These are phyloP conservation scores for Agrochola macilenta DNA, from an alignment of 2,888 invertebrate genomes.

Conservation along the genomic window DNA sequence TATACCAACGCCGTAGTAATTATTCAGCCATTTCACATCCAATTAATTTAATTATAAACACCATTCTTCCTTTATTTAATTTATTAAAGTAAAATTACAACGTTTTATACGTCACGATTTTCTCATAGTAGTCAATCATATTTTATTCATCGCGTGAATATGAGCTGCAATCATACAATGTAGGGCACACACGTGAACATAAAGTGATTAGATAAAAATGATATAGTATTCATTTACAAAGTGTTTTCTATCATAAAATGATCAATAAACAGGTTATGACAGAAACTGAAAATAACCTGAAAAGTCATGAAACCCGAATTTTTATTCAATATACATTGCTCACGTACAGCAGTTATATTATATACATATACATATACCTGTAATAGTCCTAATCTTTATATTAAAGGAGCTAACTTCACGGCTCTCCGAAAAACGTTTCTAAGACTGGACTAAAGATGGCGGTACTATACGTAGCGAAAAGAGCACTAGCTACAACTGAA, in stretches of 20 bases:
- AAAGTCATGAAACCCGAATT: neutral
- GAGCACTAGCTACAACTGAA: conserved; percentile 27
- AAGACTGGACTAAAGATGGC: conserved; percentile 63
- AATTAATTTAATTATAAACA: conserved; percentile 58
- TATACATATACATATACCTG: conserved; percentile 36
- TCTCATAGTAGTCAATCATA: neutral
- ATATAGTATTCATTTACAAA: conserved; percentile 19
- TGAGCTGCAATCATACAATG: conserved; percentile 30
- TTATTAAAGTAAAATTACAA: conserved; percentile 10
- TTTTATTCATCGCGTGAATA: conserved; percentile 41
- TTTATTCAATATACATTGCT: conserved; percentile 3
- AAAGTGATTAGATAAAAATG: conserved; percentile 43
- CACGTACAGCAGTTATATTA: neutral
- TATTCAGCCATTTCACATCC: conserved; percentile 33
- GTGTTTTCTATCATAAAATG: conserved; percentile 32
- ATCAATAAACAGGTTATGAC: conserved; percentile 35
- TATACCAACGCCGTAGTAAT: conserved; percentile 25
- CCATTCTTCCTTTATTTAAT: conserved; percentile 1
- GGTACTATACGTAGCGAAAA: conserved; percentile 51
- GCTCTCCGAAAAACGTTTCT: conserved; percentile 57
- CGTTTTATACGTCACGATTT: neutral
- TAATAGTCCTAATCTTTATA: conserved; percentile 44
- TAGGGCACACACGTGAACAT: conserved; percentile 26
- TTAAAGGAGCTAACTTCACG: conserved; percentile 58
- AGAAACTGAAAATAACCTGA: neutral